Conservation (phyloP, 2,113 vertebrate genomes). For the Gnathonemus echidnorhynchus region DNA sequence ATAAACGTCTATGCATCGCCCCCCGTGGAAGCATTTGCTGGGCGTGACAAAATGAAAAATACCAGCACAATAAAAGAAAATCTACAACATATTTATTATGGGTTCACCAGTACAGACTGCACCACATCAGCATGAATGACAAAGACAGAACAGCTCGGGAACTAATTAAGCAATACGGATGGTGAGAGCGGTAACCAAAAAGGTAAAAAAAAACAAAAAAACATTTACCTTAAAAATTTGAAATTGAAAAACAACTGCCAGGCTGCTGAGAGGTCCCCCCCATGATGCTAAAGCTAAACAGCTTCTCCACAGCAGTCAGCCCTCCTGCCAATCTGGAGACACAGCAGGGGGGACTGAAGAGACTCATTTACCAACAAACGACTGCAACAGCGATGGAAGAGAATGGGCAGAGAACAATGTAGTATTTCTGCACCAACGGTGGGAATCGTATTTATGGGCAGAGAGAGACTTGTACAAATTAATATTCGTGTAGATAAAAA, state of each 20-base stretch:
- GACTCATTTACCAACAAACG: not conserved
- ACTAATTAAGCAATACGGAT: not conserved
- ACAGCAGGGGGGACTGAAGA: not conserved
- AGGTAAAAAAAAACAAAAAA: not conserved
- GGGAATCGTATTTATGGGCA: not conserved
- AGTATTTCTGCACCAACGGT: not conserved
- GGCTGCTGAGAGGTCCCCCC: not conserved
- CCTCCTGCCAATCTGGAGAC: not conserved
- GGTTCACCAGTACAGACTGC: conserved; percentile 1
- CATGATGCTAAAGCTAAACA: not conserved
- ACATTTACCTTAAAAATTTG: not conserved
- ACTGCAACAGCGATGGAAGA: not conserved
- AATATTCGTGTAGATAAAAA: not conserved
- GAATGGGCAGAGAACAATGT: not conserved
- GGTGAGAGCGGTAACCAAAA: not conserved
- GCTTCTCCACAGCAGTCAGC: not conserved
- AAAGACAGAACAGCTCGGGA: not conserved
- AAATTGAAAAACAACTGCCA: not conserved
- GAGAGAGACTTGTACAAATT: not conserved
- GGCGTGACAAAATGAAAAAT: not conserved
- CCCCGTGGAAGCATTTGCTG: not conserved
- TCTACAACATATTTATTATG: conserved; percentile 4
- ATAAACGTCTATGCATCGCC: not conserved
- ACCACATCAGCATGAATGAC: not conserved
- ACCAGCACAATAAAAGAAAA: not conserved